Evolutionary conservation across 2,888 invertebrate species (phyloP).

Genomic region (Heliconius ismenius): DNA sequence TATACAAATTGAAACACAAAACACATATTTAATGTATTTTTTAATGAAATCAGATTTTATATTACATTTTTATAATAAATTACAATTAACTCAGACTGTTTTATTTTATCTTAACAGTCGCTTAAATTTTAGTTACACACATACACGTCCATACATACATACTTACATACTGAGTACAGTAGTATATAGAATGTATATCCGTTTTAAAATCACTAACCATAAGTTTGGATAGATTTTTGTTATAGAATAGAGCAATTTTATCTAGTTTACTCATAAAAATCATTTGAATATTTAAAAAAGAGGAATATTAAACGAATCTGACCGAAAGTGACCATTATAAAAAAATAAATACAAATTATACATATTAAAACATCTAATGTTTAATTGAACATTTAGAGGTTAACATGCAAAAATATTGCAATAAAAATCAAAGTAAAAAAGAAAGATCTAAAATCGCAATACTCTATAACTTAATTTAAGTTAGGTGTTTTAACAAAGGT

Average conservation of each 20-base stretch:
- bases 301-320: too few relatives aligned
- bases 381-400: neutral
- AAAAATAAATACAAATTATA: too few relatives aligned
- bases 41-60: constrained; percentile 77
- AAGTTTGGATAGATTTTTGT: constrained; percentile 34
- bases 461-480: neutral
- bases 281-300: neutral
- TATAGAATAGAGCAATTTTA: constrained; percentile 11
- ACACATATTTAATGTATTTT: constrained; percentile 58
- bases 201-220: constrained; percentile 44
- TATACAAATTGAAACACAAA: constrained; percentile 28
- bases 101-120: constrained; percentile 48
- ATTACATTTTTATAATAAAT: constrained; percentile 67
- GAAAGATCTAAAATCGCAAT: neutral
- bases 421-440: too few relatives aligned
- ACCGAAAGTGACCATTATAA: too few relatives aligned
- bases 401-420: neutral
- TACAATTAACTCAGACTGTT: constrained; percentile 66
- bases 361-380: too few relatives aligned
- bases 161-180: constrained; percentile 30
- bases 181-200: constrained; percentile 35
- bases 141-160: constrained; percentile 31
- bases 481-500: constrained; percentile 19
- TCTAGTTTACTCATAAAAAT: neutral
- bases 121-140: constrained; percentile 44